A percentile compares a stretch with the other conserved stretches of the same genome.
These are phyloP conservation scores for Aethes cnicana DNA, from an alignment of 2,888 invertebrate genomes.

Conservation along the genomic window DNA sequence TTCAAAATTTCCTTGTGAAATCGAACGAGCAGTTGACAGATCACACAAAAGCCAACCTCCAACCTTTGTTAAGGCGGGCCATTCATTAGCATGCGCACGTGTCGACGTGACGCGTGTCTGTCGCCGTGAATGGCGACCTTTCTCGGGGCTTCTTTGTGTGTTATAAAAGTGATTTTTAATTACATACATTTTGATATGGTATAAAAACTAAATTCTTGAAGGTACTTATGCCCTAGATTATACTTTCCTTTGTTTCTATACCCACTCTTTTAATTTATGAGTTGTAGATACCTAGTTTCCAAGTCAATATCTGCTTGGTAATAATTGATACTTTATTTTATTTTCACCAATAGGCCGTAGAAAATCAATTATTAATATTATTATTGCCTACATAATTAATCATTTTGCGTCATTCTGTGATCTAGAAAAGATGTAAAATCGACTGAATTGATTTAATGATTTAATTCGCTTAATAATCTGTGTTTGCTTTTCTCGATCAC, in stretches of 20 bases:
- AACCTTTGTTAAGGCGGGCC: constrained; percentile 31
- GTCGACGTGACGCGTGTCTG: constrained; percentile 26
- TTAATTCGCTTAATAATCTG: constrained; percentile 1
- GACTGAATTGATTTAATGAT: constrained; percentile 8
- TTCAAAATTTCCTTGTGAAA: constrained; percentile 24
- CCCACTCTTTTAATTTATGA: no score
- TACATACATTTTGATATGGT: no score
- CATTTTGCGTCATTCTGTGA: background rate
- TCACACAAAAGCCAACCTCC: constrained; percentile 27
- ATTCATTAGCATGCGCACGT: constrained; percentile 23
- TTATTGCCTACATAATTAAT: background rate
- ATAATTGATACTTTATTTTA: no score
- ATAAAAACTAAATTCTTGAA: no score
- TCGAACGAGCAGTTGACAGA: constrained; percentile 29
- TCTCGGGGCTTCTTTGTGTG: constrained; percentile 14
- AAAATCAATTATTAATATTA: no score
- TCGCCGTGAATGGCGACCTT: constrained; percentile 23
- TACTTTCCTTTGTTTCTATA: no score
- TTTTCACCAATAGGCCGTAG: no score
- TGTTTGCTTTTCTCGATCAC: constrained; percentile 12
- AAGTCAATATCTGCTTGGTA: no score
- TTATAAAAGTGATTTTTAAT: constrained; percentile 18
- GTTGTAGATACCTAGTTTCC: no score
- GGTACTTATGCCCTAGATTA: no score
- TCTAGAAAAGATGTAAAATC: background rate